Evolutionary conservation across 1,140 invertebrate species (phyloP).

Genomic region (Vanessa tameamea): DNA sequence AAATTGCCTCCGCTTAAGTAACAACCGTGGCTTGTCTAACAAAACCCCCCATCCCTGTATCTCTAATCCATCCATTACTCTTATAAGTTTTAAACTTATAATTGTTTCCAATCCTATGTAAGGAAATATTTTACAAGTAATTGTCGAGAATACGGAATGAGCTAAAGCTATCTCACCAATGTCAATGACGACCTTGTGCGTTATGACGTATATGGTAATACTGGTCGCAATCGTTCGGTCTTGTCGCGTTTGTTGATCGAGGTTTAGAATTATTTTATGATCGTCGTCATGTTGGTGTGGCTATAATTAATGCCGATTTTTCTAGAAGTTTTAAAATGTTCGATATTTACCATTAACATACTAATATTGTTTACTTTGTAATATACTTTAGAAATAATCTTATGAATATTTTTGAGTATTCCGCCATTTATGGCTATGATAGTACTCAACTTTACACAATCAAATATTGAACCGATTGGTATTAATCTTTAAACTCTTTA

Average conservation of each 20-base stretch:
- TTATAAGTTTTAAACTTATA: background rate
- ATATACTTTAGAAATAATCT: no score
- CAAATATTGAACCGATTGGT: no score
- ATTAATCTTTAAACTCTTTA: no score
- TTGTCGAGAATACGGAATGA: constrained; percentile 22
- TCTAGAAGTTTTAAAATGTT: constrained; percentile 6
- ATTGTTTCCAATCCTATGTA: background rate
- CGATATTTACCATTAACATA: constrained; percentile 1
- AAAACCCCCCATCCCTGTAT: no score
- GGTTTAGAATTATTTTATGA: background rate
- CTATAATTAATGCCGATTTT: background rate
- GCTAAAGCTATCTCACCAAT: constrained; percentile 16
- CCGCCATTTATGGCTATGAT: no score
- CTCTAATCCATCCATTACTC: background rate
- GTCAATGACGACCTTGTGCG: constrained; percentile 34
- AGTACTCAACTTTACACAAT: no score
- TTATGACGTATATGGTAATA: constrained; percentile 18
- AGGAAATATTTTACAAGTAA: constrained; percentile 7
- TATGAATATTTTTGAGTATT: no score
- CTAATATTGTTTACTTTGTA: no score
- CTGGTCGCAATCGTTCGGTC: background rate
- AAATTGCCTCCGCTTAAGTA: no score
- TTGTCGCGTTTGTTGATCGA: background rate
- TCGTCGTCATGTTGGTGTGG: background rate
- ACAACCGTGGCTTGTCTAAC: no score